Conservation (phyloP, 2,888 invertebrate species). For the Epistrophe eligans region DNA sequence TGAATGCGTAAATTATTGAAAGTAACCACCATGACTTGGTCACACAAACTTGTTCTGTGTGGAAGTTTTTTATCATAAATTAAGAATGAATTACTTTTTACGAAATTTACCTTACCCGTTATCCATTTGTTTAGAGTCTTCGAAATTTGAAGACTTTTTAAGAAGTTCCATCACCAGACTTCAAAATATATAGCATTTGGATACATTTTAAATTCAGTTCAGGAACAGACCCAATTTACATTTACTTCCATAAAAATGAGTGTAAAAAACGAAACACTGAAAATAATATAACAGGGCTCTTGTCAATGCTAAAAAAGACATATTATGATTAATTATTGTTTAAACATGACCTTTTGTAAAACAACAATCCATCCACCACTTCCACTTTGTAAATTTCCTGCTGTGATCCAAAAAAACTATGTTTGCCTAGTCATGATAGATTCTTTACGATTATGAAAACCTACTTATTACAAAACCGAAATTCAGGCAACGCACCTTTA, state of each 20-base stretch:
- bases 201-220: no score
- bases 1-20: not conserved
- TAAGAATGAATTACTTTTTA: not conserved
- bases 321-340: constrained; percentile 54
- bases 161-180: no score
- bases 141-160: no score
- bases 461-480: not conserved
- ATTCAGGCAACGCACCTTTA: constrained; percentile 20
- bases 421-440: constrained; percentile 51
- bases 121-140: no score
- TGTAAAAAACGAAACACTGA: not conserved
- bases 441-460: constrained; percentile 44
- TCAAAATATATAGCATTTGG: no score
- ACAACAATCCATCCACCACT: constrained; percentile 18
- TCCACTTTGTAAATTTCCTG: constrained; percentile 5
- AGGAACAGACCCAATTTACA: no score
- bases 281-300: not conserved
- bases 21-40: not conserved
- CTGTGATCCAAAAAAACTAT: constrained; percentile 39
- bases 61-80: not conserved
- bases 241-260: not conserved
- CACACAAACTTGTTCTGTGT: not conserved
- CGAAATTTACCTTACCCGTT: no score
- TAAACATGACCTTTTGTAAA: constrained; percentile 6
- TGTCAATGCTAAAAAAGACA: not conserved